Evolutionary conservation across 2,888 invertebrate genomes (phyloP), one percentile per base, ranked within the genome.

Genomic region (Selenia dentaria): DNA sequence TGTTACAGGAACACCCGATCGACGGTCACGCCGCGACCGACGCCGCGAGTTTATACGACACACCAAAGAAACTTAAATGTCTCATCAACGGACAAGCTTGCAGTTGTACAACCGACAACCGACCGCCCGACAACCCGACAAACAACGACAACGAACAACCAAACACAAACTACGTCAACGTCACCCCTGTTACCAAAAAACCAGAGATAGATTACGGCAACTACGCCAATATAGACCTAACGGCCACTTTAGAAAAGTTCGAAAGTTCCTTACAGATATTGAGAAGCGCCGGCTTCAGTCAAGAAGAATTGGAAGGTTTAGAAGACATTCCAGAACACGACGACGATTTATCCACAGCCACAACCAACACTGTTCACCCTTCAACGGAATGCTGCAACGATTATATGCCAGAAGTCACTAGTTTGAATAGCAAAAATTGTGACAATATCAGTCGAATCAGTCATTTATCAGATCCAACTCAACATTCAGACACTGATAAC

Each of bases 171-270:
- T 92, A 92, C 66, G 91, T 91, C 22, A 92, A 92, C 68, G 81
- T 91, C 27, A 81, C 83, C 25, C 90, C 91, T 39, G 62, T 70
- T 43, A 65, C 72, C 45, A 70, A 81, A 67, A 78, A 76, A 49
- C 63, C 71, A 40, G 60, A 70, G 36, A 79, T 89, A 36, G 91
- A 92, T 47, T 81, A 83, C 31, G 84, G 84, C 13, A 94, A 94
- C 67, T 95, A 95, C 71, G 94, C 93, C n/a, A 95, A 95, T 70
- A 92, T 96, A 79, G 94, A 96, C 70, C 94, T 96, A 73, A 93
- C 94, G 45, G 93, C 94, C 57, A 95, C 95, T 0, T 79, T 96
- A 41, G 94, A 95, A 63, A 92, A 95, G 56, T 96, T 96, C 70
- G 96, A 96, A 74, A 96, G 94, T 74, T 94, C 95, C 33, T 92